Percentiles rank a stretch among this genome's conserved stretches.
Evolutionary conservation across 2,888 invertebrate genomes (phyloP).

Genomic region (Phymatocera aterrima): DNA sequence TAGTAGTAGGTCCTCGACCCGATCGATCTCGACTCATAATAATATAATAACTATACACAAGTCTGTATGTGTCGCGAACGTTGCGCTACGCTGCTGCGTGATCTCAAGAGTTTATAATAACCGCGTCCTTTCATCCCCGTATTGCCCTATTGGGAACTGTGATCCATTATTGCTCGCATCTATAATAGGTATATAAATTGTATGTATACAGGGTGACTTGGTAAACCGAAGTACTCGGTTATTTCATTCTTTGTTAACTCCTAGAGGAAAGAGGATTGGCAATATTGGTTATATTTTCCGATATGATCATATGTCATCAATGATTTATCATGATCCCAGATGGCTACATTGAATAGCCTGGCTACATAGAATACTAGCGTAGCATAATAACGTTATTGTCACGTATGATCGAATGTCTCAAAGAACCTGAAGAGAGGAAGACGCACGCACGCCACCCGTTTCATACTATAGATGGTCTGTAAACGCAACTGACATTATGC

Average conservation of each 20-base stretch:
- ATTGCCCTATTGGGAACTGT: neutral
- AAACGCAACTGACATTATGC: conserved; percentile 3
- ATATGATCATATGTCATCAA: too few relatives aligned
- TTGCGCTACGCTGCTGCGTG: conserved; percentile 3
- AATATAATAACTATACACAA: neutral
- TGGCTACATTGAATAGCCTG: too few relatives aligned
- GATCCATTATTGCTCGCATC: neutral
- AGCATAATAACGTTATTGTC: neutral
- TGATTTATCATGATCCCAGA: too few relatives aligned
- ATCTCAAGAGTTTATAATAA: conserved; percentile 12
- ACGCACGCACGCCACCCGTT: neutral
- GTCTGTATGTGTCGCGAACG: neutral
- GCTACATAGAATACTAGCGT: too few relatives aligned
- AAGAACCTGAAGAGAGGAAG: too few relatives aligned
- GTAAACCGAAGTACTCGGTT: neutral
- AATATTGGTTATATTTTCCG: too few relatives aligned
- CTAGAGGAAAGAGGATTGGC: too few relatives aligned
- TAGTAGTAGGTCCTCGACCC: neutral
- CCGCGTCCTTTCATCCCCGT: neutral
- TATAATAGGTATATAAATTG: neutral
- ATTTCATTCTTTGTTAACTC: too few relatives aligned
- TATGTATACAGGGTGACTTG: neutral
- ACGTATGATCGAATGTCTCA: neutral
- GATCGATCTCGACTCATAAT: conserved; percentile 17
- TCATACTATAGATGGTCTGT: neutral